Conservation (phyloP, 2,888 invertebrate genomes). For the Orchestes rusci region DNA sequence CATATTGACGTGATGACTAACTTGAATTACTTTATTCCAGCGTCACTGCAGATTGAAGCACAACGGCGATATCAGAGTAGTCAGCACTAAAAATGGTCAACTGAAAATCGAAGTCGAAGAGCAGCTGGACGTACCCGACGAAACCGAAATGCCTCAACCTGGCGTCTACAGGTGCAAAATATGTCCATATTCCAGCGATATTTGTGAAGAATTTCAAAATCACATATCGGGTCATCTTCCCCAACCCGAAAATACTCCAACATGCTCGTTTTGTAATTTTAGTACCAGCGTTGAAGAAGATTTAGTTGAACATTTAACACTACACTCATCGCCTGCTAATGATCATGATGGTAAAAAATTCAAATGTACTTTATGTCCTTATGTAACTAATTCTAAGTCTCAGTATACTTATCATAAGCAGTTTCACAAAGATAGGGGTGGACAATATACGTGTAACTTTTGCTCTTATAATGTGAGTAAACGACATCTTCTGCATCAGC, state of each 20-base stretch:
- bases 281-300: constrained; percentile 65
- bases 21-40: constrained; percentile 47
- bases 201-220: constrained; percentile 51
- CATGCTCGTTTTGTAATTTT: constrained; percentile 75
- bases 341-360: constrained; percentile 55
- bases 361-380: constrained; percentile 74
- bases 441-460: constrained; percentile 71
- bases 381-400: constrained; percentile 77
- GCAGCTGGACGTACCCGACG: constrained; percentile 39
- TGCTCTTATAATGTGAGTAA: constrained; percentile 81
- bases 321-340: constrained; percentile 45
- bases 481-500: constrained; percentile 74
- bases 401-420: constrained; percentile 83
- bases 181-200: constrained; percentile 64
- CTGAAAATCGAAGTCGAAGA: constrained; percentile 43
- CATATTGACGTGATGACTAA: no score
- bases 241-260: constrained; percentile 56
- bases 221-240: constrained; percentile 67
- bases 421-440: constrained; percentile 67
- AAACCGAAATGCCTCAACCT: constrained; percentile 34
- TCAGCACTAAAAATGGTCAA: constrained; percentile 49
- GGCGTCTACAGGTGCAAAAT: constrained; percentile 52
- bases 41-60: constrained; percentile 74
- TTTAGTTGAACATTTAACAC: constrained; percentile 58
- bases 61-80: constrained; percentile 66